These are phyloP conservation scores for Falco concolor DNA, from an alignment of 2,797 vertebrate species.

Conservation along the genomic window DNA sequence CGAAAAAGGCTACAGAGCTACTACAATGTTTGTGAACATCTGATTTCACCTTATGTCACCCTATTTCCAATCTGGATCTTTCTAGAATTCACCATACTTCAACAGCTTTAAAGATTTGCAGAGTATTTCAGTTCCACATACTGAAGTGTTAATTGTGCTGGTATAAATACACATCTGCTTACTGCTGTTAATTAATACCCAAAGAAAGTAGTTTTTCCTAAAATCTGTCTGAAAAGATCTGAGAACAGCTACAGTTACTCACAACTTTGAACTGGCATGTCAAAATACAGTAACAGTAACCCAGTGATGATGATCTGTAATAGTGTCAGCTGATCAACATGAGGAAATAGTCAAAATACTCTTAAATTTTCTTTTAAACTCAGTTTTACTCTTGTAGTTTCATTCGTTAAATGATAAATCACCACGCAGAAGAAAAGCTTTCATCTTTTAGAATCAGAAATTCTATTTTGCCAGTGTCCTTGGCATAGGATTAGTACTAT, in stretches of 20 bases:
- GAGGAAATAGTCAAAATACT: neutral
- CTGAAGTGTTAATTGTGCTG: neutral
- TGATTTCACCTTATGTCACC: neutral
- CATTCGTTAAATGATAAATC: neutral
- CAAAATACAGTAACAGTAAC: neutral
- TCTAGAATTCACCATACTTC: neutral
- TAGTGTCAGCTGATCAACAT: neutral
- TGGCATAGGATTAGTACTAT: neutral
- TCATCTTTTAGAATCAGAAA: neutral
- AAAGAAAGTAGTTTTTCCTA: neutral
- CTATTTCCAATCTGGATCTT: neutral
- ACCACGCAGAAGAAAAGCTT: neutral
- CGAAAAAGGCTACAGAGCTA: neutral
- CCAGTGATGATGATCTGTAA: neutral
- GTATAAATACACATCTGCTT: neutral
- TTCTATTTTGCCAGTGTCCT: neutral
- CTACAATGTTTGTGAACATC: neutral
- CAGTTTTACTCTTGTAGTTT: neutral
- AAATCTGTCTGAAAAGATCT: neutral
- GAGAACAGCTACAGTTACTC: neutral
- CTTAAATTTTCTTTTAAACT: neutral
- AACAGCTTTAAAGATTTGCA: neutral
- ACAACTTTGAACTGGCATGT: neutral
- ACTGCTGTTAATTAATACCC: neutral
- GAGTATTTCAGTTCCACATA: neutral